Evolutionary conservation across 1,140 invertebrate species (phyloP), one percentile per base, ranked within the genome.

Genomic region (Drosophila saltans): DNA sequence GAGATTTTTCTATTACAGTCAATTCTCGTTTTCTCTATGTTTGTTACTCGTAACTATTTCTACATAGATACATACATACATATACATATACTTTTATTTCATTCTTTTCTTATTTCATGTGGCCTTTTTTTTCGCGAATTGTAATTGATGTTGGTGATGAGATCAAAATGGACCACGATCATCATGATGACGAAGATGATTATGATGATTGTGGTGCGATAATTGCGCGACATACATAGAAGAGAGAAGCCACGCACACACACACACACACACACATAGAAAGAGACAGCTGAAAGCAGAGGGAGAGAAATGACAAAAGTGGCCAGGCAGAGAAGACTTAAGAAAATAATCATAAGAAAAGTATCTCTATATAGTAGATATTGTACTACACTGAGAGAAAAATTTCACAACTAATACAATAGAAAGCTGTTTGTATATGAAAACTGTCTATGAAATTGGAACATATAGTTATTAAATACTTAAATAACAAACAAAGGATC

Each of bases 121-220:
- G 45, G 45, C 45, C 26, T 52, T 52, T 52, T 52, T 52, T 52
- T 52, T 69, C 74, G 67, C 73, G 78, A 67, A 52, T 52, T 68
- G 82, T 85, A 85, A 86, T 85, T 85, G 82, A 81, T 69, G 80
- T 74, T 81, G 74, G 75, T 70, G 78, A 85, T 82, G 82, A 85
- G 76, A 77, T 77, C 82, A 86, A 86, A 86, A 86, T 86, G 83
- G 82, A 86, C 82, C 82, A 86, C 79, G 77, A 76, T 86, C 79
- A 86, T 86, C 79, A 52, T 52, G 16, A 48, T 21, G 21, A 48
- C 16, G 16, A 48, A 21, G 45, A 48, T 48, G 45, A 9, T 8
- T 21, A 52, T 52, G 45, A 52, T 52, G 45, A 52, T 52, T 52
- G 45, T 52, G 45, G 45, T 52, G 45, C 83, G 82, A 86, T 86